phyloP scores from a whole-genome alignment of 2,888 invertebrate species.

The Hoplodrina ambigua region DNA sequence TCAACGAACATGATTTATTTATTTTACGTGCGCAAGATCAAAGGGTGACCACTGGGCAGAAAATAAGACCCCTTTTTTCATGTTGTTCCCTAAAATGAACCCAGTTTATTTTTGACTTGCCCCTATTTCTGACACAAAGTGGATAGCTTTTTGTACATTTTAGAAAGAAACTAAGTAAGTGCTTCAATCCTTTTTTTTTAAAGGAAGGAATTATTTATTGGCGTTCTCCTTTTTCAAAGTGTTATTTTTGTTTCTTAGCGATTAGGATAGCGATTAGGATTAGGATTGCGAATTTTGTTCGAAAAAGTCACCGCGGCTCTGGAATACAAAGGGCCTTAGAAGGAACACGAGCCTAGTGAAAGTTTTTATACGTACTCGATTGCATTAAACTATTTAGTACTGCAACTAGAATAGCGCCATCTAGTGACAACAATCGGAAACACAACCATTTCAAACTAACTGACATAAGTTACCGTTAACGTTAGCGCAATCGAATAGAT shows the following conservation, averaged over 20 bases:
- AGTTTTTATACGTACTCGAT: too few species aligned
- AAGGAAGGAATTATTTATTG: not conserved
- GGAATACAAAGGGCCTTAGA: too few species aligned
- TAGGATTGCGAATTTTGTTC: too few species aligned
- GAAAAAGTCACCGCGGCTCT: too few species aligned
- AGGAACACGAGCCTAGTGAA: too few species aligned
- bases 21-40: constrained; percentile 46
- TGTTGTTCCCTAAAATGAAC: constrained; percentile 13
- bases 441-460: too few species aligned
- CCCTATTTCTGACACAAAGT: constrained; percentile 29
- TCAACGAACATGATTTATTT: constrained; percentile 55
- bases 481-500: too few species aligned
- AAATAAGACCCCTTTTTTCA: constrained; percentile 41
- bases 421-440: too few species aligned
- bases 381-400: too few species aligned
- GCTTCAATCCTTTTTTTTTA: constrained; percentile 11
- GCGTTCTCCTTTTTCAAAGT: not conserved
- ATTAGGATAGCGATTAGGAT: too few species aligned
- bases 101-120: constrained; percentile 31
- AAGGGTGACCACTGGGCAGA: constrained; percentile 55
- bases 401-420: too few species aligned
- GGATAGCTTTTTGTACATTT: constrained; percentile 1
- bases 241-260: not conserved
- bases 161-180: not conserved
- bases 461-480: too few species aligned